Evolutionary conservation across 2,888 invertebrate genomes (phyloP).

Genomic region (Andricus curvator): DNA sequence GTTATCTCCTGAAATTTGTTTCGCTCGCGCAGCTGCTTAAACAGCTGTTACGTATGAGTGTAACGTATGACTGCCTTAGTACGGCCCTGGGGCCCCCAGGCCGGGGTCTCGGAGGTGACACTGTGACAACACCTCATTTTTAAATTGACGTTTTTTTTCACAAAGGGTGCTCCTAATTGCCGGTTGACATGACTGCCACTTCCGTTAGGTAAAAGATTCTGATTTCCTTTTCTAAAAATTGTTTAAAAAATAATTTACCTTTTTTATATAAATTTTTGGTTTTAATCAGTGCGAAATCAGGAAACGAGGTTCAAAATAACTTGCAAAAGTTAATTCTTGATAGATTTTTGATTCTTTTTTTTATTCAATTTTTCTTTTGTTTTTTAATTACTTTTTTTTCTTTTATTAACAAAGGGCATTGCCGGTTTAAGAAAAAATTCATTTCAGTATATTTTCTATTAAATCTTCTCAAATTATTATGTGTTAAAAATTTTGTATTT

Average conservation of each 20-base stretch:
- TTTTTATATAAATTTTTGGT: too few species aligned
- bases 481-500: too few species aligned
- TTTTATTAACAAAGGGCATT: too few species aligned
- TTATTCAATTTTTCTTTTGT: too few species aligned
- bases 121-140: not conserved
- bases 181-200: not conserved
- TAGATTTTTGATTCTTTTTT: too few species aligned
- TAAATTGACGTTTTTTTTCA: not conserved
- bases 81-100: not conserved
- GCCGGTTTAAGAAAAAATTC: too few species aligned
- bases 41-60: slow-evolving; percentile 68
- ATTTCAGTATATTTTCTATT: too few species aligned
- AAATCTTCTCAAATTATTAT: too few species aligned
- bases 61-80: slow-evolving; percentile 57
- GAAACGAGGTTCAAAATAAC: too few species aligned
- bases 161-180: not conserved
- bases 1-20: slow-evolving; percentile 62
- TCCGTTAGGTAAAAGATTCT: not conserved
- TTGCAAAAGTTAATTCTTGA: too few species aligned
- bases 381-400: too few species aligned
- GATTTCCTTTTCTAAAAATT: not conserved
- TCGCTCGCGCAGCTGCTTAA: slow-evolving; percentile 67
- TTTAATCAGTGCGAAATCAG: too few species aligned
- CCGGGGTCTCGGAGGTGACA: not conserved
- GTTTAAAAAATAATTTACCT: not conserved